Percentiles rank a stretch among this genome's conserved stretches.
Conservation (phyloP, 2,113 vertebrate genomes). For the Barnardius zonarius region DNA sequence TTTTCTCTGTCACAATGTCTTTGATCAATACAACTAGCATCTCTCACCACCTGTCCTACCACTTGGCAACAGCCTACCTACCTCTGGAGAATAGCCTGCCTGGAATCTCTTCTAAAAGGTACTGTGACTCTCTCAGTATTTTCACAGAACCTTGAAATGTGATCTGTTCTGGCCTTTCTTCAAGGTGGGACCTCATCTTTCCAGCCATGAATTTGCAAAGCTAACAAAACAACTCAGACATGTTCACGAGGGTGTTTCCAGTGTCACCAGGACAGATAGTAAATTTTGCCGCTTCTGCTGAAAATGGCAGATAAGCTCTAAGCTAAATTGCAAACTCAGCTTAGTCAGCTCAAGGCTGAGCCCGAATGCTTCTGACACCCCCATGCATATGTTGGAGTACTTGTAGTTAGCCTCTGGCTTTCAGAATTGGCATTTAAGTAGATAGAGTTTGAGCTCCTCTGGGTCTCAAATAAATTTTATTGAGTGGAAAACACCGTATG, state of each 20-base stretch:
- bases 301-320: conserved; percentile 27
- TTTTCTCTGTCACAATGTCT: not conserved
- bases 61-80: not conserved
- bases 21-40: conserved; percentile 2
- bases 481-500: conserved; percentile 2
- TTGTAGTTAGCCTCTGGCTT: conserved; percentile 24
- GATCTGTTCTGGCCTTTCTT: not conserved
- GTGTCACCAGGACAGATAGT: not conserved
- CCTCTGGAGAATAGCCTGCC: not conserved
- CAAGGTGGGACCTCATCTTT: conserved; percentile 22
- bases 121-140: not conserved
- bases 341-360: conserved; percentile 33
- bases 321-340: conserved; percentile 17
- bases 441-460: not conserved
- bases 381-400: not conserved
- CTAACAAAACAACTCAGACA: conserved; percentile 24
- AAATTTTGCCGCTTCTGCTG: conserved; percentile 8
- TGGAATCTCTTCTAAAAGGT: not conserved
- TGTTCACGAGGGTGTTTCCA: conserved; percentile 17
- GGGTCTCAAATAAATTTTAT: conserved; percentile 11
- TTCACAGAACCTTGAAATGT: not conserved
- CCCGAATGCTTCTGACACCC: not conserved
- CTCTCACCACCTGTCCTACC: not conserved
- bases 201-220: not conserved
- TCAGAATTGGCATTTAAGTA: conserved; percentile 36